Percentiles rank a stretch among this genome's conserved stretches.
Evolutionary conservation across 2,888 invertebrate species (phyloP).

Genomic region (Mythimna impura): DNA sequence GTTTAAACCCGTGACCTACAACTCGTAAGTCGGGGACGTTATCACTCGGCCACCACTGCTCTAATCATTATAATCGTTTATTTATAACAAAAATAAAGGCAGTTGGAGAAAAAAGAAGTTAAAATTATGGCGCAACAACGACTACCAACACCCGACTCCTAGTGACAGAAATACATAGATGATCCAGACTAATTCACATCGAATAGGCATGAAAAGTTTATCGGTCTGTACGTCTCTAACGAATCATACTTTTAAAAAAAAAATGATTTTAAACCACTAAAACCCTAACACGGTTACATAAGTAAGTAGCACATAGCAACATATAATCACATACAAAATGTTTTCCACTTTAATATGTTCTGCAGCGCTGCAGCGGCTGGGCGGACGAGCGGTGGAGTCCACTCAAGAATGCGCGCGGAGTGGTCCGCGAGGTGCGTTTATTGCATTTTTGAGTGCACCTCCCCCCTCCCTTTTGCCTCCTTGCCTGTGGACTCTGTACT

Average conservation of each 20-base stretch:
- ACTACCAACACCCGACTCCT: too few species aligned
- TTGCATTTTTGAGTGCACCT: slow-evolving; percentile 79
- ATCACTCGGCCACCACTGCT: too few species aligned
- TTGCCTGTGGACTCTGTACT: slow-evolving; percentile 18
- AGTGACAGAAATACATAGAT: too few species aligned
- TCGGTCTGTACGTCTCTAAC: background rate
- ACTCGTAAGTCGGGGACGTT: too few species aligned
- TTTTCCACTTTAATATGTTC: slow-evolving; percentile 63
- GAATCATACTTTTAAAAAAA: background rate
- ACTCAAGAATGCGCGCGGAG: slow-evolving; percentile 65
- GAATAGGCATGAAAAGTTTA: background rate
- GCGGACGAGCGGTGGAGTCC: slow-evolving; percentile 41
- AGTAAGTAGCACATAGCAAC: slow-evolving; percentile 37
- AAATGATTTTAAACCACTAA: background rate
- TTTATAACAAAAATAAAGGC: too few species aligned
- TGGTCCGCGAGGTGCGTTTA: slow-evolving; percentile 74
- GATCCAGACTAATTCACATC: background rate
- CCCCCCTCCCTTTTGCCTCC: background rate
- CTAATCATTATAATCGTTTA: too few species aligned
- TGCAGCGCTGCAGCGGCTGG: slow-evolving; percentile 26
- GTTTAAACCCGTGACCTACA: too few species aligned
- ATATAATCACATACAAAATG: slow-evolving; percentile 57
- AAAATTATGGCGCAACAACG: too few species aligned
- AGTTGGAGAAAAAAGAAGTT: too few species aligned
- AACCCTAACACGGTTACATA: slow-evolving; percentile 1